Evolutionary conservation across 2,113 vertebrate species (phyloP).

Genomic region (Myocastor coypus): DNA sequence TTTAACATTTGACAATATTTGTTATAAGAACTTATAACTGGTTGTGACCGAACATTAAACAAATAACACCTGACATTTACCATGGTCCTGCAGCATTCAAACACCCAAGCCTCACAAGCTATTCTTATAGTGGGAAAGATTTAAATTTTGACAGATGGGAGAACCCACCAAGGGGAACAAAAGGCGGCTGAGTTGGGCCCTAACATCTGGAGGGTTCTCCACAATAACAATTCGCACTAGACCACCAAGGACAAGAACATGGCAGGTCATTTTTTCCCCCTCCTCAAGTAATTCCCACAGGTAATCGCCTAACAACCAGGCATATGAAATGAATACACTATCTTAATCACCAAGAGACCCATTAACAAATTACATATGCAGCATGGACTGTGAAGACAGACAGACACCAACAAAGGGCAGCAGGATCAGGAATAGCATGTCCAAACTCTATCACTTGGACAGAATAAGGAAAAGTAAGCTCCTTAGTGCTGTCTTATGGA

Average conservation of each 20-base stretch:
- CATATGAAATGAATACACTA: background rate
- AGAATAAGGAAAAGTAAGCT: background rate
- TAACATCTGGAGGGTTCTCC: background rate
- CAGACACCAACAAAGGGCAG: background rate
- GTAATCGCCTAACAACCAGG: constrained; percentile 57
- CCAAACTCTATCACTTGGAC: background rate
- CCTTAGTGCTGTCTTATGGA: background rate
- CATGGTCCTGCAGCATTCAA: background rate
- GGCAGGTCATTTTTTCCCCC: constrained; percentile 24
- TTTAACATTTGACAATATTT: constrained; percentile 28
- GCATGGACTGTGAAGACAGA: constrained; percentile 28
- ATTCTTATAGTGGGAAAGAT: background rate
- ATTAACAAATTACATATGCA: constrained; percentile 56
- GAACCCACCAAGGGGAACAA: background rate
- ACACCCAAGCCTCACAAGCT: background rate
- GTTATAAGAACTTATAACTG: constrained; percentile 49
- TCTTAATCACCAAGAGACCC: constrained; percentile 68
- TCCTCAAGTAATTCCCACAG: constrained; percentile 44
- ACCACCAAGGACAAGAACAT: background rate
- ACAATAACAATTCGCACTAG: background rate
- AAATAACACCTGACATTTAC: background rate
- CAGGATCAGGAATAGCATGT: background rate
- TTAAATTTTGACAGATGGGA: background rate
- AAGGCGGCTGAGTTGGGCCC: background rate
- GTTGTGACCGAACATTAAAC: constrained; percentile 23